These are phyloP conservation scores for Labeo rohita DNA, from an alignment of 2,113 vertebrate species.

Conservation along the genomic window DNA sequence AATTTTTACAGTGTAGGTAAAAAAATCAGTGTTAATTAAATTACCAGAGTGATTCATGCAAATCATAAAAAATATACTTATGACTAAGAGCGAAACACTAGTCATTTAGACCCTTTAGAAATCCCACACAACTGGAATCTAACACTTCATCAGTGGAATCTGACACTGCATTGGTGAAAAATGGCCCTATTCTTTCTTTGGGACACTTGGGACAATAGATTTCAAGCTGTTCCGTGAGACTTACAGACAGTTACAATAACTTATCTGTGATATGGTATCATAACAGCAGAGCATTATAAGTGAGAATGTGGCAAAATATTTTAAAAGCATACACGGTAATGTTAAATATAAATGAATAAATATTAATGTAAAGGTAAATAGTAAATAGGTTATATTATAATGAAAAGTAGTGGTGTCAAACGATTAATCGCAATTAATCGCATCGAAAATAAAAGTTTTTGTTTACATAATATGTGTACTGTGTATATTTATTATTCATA, in stretches of 20 bases:
- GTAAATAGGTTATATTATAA: not conserved
- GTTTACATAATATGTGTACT: no score
- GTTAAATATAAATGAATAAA: not conserved
- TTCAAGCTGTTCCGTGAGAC: not conserved
- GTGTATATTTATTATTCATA: no score
- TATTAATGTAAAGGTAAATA: not conserved
- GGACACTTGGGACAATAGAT: not conserved
- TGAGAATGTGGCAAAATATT: not conserved
- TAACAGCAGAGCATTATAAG: not conserved
- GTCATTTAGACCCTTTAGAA: not conserved
- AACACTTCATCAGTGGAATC: slow-evolving; percentile 35
- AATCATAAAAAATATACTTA: not conserved
- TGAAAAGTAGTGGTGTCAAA: no score
- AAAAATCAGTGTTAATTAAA: not conserved
- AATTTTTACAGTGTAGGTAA: not conserved
- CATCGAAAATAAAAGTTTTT: no score
- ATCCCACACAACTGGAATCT: not conserved
- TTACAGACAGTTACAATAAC: not conserved
- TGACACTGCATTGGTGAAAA: slow-evolving; percentile 28
- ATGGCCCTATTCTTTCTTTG: not conserved
- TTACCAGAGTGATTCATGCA: not conserved
- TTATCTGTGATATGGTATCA: not conserved
- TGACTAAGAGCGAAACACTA: not conserved
- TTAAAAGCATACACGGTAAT: no score
- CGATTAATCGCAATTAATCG: no score